These are phyloP conservation scores for Megaleporinus macrocephalus DNA, from an alignment of 2,113 vertebrate species.

Conservation along the genomic window DNA sequence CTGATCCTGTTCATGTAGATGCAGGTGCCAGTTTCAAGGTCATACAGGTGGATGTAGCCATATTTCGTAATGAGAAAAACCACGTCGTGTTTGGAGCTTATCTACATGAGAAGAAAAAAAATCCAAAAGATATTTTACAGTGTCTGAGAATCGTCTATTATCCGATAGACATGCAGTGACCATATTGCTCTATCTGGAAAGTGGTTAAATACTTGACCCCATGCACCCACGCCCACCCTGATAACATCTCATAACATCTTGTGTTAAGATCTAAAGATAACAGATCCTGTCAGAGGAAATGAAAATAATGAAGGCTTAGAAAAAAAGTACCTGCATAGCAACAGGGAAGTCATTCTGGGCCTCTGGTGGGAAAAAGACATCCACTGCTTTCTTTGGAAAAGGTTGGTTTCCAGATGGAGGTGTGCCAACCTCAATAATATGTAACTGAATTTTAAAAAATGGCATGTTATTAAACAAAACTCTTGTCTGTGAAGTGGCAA, in stretches of 20 bases:
- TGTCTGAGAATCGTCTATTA: not conserved
- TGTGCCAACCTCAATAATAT: conserved; percentile 98
- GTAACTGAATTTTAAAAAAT: conserved; percentile 77
- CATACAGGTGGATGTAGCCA: conserved; percentile 97
- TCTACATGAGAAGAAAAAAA: conserved; percentile 73
- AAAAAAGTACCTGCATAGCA: conserved; percentile 92
- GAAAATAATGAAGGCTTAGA: not conserved
- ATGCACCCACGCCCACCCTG: not conserved
- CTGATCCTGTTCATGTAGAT: conserved; percentile 99
- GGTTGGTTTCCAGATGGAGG: conserved; percentile 97
- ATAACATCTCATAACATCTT: not conserved
- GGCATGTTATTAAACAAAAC: not conserved
- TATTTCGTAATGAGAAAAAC: conserved; percentile 99
- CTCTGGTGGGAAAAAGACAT: conserved; percentile 99
- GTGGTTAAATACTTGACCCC: too few species aligned
- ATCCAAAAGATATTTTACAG: not conserved
- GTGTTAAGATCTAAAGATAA: not conserved
- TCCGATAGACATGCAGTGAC: not conserved
- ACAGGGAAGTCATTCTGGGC: conserved; percentile 99
- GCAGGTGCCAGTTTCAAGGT: conserved; percentile 97
- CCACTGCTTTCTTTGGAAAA: conserved; percentile 98
- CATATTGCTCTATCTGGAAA: not conserved
- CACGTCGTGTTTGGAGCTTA: conserved; percentile 97
- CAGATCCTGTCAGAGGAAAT: too few species aligned
- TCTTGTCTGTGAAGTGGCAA: not conserved